phyloP scores from a whole-genome alignment of 1,140 invertebrate species.

The Zophobas atratus region DNA sequence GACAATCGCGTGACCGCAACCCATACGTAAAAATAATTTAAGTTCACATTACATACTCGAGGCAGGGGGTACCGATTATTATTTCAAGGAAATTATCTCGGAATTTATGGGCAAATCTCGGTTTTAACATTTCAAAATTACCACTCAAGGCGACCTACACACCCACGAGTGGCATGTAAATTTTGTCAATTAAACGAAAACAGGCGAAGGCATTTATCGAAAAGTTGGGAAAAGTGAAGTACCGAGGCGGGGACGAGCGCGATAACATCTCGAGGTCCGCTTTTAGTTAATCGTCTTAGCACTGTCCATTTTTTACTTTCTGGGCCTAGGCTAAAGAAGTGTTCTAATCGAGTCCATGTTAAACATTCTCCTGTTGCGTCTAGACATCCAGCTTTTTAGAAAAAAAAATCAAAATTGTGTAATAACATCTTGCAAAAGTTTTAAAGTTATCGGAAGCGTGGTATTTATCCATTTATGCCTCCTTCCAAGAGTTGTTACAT shows the following conservation, averaged over 20 bases:
- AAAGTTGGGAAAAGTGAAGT: conserved; percentile 1
- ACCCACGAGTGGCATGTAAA: conserved; percentile 21
- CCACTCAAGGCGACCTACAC: conserved; percentile 17
- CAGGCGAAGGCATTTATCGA: not conserved
- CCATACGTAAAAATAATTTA: conserved; percentile 39
- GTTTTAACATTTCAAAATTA: not conserved
- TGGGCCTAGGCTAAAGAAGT: too few species aligned
- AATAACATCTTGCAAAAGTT: too few species aligned
- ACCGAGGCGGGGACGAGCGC: not conserved
- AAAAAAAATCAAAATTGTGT: too few species aligned
- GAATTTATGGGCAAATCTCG: not conserved
- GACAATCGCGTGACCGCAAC: conserved; percentile 40
- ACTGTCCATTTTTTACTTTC: too few species aligned
- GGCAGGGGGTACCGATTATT: conserved; percentile 20
- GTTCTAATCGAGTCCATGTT: too few species aligned
- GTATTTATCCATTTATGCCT: too few species aligned
- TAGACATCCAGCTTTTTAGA: too few species aligned
- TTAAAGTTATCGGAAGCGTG: too few species aligned
- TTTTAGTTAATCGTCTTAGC: too few species aligned
- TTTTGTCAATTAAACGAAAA: conserved; percentile 1
- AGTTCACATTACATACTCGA: conserved; percentile 11
- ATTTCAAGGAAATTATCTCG: conserved; percentile 27
- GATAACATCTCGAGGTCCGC: not conserved
- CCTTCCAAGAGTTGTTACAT: too few species aligned
- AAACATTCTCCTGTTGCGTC: too few species aligned